These are phyloP conservation scores for Periophthalmus modestus DNA, from an alignment of 2,113 vertebrate species.

Conservation along the genomic window DNA sequence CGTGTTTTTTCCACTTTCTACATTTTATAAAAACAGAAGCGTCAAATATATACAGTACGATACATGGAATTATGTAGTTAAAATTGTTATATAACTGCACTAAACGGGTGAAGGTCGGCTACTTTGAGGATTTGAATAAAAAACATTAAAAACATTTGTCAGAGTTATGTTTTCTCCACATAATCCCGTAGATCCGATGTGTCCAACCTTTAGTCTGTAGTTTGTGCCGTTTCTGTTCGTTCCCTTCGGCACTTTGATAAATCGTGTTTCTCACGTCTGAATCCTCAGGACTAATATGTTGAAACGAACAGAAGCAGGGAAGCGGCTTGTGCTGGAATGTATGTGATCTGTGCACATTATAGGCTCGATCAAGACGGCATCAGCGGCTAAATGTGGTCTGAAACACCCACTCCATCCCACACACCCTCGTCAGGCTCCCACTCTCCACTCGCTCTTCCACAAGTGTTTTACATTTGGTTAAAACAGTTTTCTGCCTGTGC, in stretches of 20 bases:
- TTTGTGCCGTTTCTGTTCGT: neutral
- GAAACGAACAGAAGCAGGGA: neutral
- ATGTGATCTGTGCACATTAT: conserved; percentile 53
- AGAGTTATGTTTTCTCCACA: neutral
- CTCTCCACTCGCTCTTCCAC: conserved; percentile 59
- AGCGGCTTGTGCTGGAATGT: conserved; percentile 19
- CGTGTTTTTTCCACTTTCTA: too few relatives aligned
- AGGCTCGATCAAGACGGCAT: conserved; percentile 56
- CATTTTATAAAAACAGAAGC: too few relatives aligned
- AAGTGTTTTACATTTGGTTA: conserved; percentile 77
- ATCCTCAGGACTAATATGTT: neutral
- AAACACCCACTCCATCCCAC: conserved; percentile 71
- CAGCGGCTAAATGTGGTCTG: conserved; percentile 50
- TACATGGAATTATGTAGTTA: too few relatives aligned
- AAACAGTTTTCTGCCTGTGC: conserved; percentile 68
- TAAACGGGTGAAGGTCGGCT: too few relatives aligned
- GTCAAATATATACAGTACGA: too few relatives aligned
- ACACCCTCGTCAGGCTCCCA: conserved; percentile 51
- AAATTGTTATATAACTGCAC: too few relatives aligned
- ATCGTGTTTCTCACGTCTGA: neutral
- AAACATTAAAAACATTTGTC: too few relatives aligned
- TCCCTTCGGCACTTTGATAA: conserved; percentile 5
- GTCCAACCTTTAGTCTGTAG: too few relatives aligned
- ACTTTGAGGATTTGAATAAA: too few relatives aligned
- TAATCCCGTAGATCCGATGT: too few relatives aligned